These are phyloP conservation scores for Crypturellus undulatus DNA, from an alignment of 2,113 vertebrate genomes.

Conservation along the genomic window DNA sequence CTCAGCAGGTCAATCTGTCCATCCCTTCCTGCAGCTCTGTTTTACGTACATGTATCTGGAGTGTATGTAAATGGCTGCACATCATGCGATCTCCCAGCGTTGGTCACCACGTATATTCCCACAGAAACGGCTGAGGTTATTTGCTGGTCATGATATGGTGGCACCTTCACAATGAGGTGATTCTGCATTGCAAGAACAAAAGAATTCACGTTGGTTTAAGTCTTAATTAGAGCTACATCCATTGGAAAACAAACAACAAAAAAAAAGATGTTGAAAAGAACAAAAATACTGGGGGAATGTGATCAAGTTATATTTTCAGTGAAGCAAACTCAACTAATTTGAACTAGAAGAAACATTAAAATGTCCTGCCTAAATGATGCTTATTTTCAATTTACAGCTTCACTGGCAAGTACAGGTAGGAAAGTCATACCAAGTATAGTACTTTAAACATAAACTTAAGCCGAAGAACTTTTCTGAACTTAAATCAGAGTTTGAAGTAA, in stretches of 20 bases:
- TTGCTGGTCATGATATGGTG: conserved; percentile 91
- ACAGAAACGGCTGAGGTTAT: conserved; percentile 91
- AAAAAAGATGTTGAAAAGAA: neutral
- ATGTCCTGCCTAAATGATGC: neutral
- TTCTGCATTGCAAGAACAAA: conserved; percentile 81
- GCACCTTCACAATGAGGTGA: conserved; percentile 97
- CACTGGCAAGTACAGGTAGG: neutral
- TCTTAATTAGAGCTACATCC: neutral
- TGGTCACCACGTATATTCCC: conserved; percentile 94
- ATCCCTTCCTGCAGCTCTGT: rapidly evolving
- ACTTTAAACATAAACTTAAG: neutral
- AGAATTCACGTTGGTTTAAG: neutral
- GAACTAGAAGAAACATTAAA: neutral
- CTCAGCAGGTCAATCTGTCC: neutral
- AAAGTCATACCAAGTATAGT: neutral
- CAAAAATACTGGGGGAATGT: rapidly evolving
- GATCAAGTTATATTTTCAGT: neutral
- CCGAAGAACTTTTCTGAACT: neutral
- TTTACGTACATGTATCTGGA: conserved; percentile 89
- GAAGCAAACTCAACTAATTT: neutral
- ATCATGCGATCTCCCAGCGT: conserved; percentile 95
- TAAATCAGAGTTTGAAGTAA: neutral
- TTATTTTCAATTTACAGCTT: neutral
- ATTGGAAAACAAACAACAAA: neutral
- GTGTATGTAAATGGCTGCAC: conserved; percentile 96